Evolutionary conservation across 2,888 invertebrate species (phyloP), one percentile per base, ranked within the genome.

Genomic region (Eupsilia transversa): DNA sequence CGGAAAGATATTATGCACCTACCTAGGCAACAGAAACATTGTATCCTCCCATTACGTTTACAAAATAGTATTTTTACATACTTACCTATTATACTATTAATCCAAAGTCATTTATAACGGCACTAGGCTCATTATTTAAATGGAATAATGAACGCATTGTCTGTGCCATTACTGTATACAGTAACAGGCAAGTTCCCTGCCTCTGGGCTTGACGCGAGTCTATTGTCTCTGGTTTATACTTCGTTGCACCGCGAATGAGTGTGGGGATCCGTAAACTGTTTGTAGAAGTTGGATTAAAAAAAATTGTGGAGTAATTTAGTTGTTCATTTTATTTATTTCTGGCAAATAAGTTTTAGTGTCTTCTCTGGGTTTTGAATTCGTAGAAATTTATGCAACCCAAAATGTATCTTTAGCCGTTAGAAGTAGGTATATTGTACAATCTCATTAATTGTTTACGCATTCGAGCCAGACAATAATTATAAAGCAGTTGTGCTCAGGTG

Each of bases 81-180:
- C 6, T 12, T 27, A 41, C 38, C 7, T n/a, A 59, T 12, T 4
- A 27, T n/a, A 59, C 10, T 4, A 27, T 61, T 41, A 20, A 49
- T 59, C 7, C 41, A 65, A 83, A 79, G 83, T 77, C 84, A 77
- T 86, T 83, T 81, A 79, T 74, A 72, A 80, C 66, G 71, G 69
- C 84, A 82, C 72, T 77, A 82, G 83, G 90, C 88, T 89, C 90
- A 89, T 90, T 89, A 90, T 85, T 87, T 87, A 87, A 90, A 89
- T 89, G 86, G 86, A 87, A 90, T 89, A 90, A 91, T 88, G 90
- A 86, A 84, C 59, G 87, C 83, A 89, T 90, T 91, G 90, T 90
- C 77, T 79, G 68, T 83, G 80, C 85, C 77, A 77, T 74, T 70
- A 66, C 77, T 84, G 88, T 86, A 84, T 88, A 87, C 87, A 88